Evolutionary conservation across 2,113 vertebrate genomes (phyloP), one percentile per base, ranked within the genome.

Genomic region (Hiodon alosoides): DNA sequence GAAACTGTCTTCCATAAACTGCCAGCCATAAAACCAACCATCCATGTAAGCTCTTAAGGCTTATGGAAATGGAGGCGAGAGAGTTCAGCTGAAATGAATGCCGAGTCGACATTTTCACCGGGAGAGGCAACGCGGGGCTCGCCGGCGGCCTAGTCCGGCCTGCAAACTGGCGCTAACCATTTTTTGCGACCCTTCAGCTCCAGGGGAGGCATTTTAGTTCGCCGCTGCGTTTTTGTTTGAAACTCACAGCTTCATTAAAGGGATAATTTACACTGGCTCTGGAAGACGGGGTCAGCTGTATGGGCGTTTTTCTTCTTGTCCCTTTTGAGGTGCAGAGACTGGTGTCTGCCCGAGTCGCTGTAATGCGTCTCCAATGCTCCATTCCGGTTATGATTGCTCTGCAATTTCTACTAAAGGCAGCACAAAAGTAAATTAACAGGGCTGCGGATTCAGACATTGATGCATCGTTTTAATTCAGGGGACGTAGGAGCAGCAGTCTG

Each of bases 1-100:
- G 69, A 86, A 81, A 82, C 72, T 62, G 46, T 48, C 53, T 64
- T 11, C 0, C 0, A 16, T 72, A 58, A 61, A 73, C 67, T 77
- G 17, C 67, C 16, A 57, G 53, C 76, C 1, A 62, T 53, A 6
- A 74, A 69, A 53, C 46, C 51, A 79, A 73, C 14, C 17, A 60
- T 52, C 74, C 68, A 72, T 78, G 79, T 76, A 76, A 83, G 81
- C 80, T 85, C 67, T 76, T 79, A 76, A 83, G 69, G 78, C 72
- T 31, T 14, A 67, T 31, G 51, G 80, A 78, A 81, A 79, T 60
- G 53, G 31, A 76, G 54, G 55, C 61, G 75, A 52, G 3, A 8
- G 46, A 13, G 46, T 14, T 5, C 17, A 17, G 71, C 47, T 54
- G 54, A 76, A 75, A 67, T 57, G 75, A 82, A 77, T 73, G 81